Base-by-base conservation (phyloP, 2,113 vertebrate genomes). In the Dipodomys ordii region DNA sequence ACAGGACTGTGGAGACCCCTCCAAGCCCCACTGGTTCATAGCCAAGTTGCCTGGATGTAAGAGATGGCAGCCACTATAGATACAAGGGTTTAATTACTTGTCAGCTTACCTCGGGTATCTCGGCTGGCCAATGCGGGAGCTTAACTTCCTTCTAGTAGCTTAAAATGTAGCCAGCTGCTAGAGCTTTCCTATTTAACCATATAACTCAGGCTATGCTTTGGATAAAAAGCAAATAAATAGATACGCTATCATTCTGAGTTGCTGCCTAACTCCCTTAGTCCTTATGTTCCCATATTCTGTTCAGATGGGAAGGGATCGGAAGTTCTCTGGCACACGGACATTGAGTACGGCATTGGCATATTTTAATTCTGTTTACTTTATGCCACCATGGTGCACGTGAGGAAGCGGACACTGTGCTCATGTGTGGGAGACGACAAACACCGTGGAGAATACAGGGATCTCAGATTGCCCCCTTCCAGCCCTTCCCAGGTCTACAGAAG, bases 31-130 rank as follows among this genome's bases (percentile, higher is more conserved):
- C 19, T 99, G 99, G 98, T 99, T 99, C 98, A 98, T 97, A 98
- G 99, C 98, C 99, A 99, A 98, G 98, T 98, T 98, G 98, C 98
- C 98, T 98, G 98, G 99, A 99, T 99, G 98, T 99, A 99, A 99
- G 99, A 99, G 99, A 98, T 99, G 99, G 99, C 99, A 99, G 99
- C 99, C 99, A 99, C 99, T 99, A 99, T 97, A 99, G 99, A 99
- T 99, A 99, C 98, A 98, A 99, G 95, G 97, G 98, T 99, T 99
- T 99, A 99, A 99, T 99, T 99, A 99, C 99, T 99, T 99, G 99
- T 99, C 99, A 99, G 99, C 99, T 99, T 99, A 99, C 96, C 98
- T 98, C 98, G 97, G 98, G 98, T 99, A 99, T 99, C 99, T 99
- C 98, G 95, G 99, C 99, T 99, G 98, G 99, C 98, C 98, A 98